Evolutionary conservation across 1,140 invertebrate genomes (phyloP), one percentile per base, ranked within the genome.

Genomic region (Aphis craccivora): DNA sequence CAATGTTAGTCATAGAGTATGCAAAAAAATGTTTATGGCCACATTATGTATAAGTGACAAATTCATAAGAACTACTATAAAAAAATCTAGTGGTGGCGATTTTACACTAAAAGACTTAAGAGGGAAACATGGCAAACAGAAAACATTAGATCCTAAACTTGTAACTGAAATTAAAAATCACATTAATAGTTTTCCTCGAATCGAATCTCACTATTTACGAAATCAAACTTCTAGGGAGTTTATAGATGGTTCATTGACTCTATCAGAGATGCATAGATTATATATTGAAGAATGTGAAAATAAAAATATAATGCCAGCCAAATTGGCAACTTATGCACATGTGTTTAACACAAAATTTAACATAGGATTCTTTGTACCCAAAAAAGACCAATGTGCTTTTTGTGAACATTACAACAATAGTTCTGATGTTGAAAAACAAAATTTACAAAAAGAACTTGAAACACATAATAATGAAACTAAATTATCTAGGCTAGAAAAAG

Each of bases 271-370:
- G 81, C 30, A 83, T 83, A 23, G 81, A n/a, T 35, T 83, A 37
- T 83, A 30, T 83, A 30, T 18, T 25, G 43, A 45, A 45, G 43
- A 37, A 23, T 55, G 53, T 55, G 53, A 18, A 55, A 55, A 55
- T 55, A 23, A 55, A 22, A 55, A 55, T 3, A 55, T 45, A 45
- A 45, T 45, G 9, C 2, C 43, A 45, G 43, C 43, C 43, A 45
- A 45, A 45, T 45, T 45, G 43, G 43, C 43, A 45, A 45, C 43
- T 45, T 45, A 45, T 45, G 43, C 43, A 45, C 43, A 45, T 45
- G 43, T 45, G 43, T 45, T 94, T 90, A 94, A 91, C 86, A 55
- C 91, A 84, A 86, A 94, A 53, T 94, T 92, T 90, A 94, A 94
- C 67, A 93, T 94, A 25, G 83, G 90, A 67, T 45, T 45, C 43